These are phyloP conservation scores for Lacerta bilineata DNA, from an alignment of 2,797 vertebrate genomes.

Conservation along the genomic window DNA sequence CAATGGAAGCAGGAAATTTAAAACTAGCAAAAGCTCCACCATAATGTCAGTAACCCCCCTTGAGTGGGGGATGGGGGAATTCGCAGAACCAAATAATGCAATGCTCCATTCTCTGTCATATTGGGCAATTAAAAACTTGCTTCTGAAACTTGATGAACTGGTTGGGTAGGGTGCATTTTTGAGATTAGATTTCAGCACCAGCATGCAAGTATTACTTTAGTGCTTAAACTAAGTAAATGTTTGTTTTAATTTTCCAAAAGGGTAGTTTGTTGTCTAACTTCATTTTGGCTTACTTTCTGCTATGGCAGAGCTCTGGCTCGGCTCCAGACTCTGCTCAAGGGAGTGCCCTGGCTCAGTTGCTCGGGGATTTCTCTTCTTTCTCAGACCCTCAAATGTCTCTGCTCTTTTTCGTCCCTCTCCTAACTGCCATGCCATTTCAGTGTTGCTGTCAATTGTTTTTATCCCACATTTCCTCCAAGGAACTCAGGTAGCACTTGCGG, in stretches of 20 bases:
- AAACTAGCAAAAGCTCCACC: neutral
- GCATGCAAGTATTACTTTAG: slow-evolving; percentile 45
- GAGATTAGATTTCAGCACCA: slow-evolving; percentile 33
- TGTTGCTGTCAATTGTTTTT: neutral
- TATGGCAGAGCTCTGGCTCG: neutral
- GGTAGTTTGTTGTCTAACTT: slow-evolving; percentile 12
- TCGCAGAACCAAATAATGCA: slow-evolving; percentile 16
- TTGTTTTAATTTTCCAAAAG: slow-evolving; percentile 50
- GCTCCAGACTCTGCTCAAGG: slow-evolving; percentile 17
- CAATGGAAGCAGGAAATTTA: neutral
- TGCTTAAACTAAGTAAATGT: slow-evolving; percentile 52
- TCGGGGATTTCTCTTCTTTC: neutral
- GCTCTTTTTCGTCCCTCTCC: neutral
- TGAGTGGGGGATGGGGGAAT: neutral
- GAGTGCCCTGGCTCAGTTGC: neutral
- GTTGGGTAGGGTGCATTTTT: slow-evolving; percentile 51
- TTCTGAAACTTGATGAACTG: slow-evolving; percentile 64
- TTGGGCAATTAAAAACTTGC: slow-evolving; percentile 19
- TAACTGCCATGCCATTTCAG: neutral
- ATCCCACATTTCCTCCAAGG: neutral
- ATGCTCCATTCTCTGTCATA: neutral
- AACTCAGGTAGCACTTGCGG: neutral
- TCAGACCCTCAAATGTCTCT: rapidly evolving
- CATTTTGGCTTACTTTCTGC: neutral
- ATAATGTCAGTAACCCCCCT: neutral